These are phyloP conservation scores for Nemurella pictetii DNA, from an alignment of 2,888 invertebrate genomes.

Conservation along the genomic window DNA sequence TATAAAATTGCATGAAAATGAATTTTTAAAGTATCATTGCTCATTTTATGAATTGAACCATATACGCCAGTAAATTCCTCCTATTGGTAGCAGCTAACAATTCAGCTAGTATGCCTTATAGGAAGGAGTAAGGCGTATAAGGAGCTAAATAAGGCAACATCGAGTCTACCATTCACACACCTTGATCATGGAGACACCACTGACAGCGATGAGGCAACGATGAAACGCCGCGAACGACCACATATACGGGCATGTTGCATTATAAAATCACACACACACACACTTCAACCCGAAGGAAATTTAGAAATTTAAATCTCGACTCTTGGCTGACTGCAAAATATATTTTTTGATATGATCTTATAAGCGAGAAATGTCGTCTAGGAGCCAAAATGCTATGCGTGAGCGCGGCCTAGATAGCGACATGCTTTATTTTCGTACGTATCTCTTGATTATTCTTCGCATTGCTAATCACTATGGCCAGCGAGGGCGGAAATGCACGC, in stretches of 20 bases:
- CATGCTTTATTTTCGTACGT: background rate
- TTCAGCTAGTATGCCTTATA: background rate
- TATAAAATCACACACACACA: background rate
- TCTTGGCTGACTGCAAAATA: background rate
- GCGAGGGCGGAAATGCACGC: background rate
- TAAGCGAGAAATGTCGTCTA: background rate
- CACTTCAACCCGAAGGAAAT: background rate
- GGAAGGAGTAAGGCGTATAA: background rate
- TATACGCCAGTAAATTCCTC: background rate
- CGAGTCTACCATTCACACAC: background rate
- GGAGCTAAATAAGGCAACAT: background rate
- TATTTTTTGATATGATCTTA: background rate
- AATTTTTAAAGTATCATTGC: no score
- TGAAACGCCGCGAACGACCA: background rate
- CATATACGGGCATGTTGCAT: background rate
- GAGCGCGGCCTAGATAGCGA: background rate
- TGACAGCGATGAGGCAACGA: background rate
- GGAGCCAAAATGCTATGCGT: background rate
- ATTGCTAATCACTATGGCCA: background rate
- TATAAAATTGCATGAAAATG: no score
- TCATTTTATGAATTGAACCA: background rate
- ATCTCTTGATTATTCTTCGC: background rate
- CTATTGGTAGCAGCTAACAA: background rate
- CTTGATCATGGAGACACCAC: background rate
- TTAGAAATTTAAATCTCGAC: background rate